Percentiles rank a stretch among this genome's conserved stretches.
phyloP scores from a whole-genome alignment of 2,113 vertebrate genomes.

The Melanocharis versteri region DNA sequence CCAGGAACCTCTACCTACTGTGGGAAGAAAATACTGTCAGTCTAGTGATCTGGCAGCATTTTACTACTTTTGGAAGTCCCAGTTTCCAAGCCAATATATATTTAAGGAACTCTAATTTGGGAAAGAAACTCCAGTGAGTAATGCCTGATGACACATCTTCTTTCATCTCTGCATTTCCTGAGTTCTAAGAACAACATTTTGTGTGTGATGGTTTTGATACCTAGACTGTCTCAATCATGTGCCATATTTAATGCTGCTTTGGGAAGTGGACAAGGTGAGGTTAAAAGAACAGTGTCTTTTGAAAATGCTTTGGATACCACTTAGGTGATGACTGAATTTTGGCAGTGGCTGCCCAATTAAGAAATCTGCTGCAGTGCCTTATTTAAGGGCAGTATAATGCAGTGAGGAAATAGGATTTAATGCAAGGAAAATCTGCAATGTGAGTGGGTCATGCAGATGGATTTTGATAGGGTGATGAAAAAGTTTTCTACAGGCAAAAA shows the following conservation, averaged over 20 bases:
- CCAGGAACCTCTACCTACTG: not conserved
- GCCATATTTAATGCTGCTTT: not conserved
- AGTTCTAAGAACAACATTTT: not conserved
- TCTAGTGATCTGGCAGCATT: not conserved
- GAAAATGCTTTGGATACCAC: constrained; percentile 1
- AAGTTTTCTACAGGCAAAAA: constrained; percentile 10
- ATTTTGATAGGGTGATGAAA: not conserved
- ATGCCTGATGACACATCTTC: not conserved
- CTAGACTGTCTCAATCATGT: not conserved
- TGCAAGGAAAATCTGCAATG: not conserved
- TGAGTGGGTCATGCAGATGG: constrained; percentile 10
- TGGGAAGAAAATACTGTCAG: not conserved
- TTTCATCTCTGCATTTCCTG: not conserved
- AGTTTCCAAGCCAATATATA: not conserved
- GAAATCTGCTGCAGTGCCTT: constrained; percentile 4
- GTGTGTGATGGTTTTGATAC: not conserved
- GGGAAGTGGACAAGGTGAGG: not conserved
- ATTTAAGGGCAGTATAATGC: not conserved
- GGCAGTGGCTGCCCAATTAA: not conserved
- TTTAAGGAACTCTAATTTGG: not conserved
- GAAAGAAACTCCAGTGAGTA: not conserved
- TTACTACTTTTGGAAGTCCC: not conserved
- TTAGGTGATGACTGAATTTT: constrained; percentile 17
- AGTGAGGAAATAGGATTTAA: constrained; percentile 31
- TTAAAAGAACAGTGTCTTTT: not conserved